Evolutionary conservation across 1,140 invertebrate genomes (phyloP), one percentile per base, ranked within the genome.

Genomic region (Trinorchestia longiramus): DNA sequence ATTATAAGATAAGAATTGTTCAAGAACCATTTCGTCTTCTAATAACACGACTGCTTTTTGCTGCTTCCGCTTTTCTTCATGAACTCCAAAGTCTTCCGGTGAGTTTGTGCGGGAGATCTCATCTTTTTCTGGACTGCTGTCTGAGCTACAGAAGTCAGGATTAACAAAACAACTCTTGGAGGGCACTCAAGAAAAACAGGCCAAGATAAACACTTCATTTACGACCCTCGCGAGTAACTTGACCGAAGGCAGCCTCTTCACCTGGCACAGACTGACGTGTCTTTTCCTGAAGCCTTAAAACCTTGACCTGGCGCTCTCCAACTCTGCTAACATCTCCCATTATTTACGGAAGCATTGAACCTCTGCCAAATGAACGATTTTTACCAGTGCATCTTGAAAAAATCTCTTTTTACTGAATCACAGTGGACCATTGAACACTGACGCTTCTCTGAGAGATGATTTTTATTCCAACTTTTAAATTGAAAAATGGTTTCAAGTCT

Each of bases 101-200:
- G 62, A 77, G 62, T 77, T 77, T 77, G 62, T 77, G 62, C 62
- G 62, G 62, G 62, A 77, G 62, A 77, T 77, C 62, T 77, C 62
- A 77, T 77, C 62, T 77, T 77, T 77, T 77, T 77, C 15, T 77
- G 62, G 62, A 36, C 62, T 28, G 62, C 62, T 77, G 62, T 77
- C 62, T 77, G 62, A 77, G 62, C 62, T 77, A 77, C 62, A 77
- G 62, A 77, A 77, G 62, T 77, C 62, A 77, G 62, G 62, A 77
- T 77, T 77, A 77, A 77, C 62, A 77, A 77, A 77, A 77, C 62
- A 77, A 77, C 62, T 77, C 62, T 77, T 77, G 62, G 62, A 77
- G 62, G 62, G 62, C 62, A 77, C 62, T 77, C 62, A 77, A 77
- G 62, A 77, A 77, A 77, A 77, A 77, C 62, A 77, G 62, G 62